phyloP scores from a whole-genome alignment of 2,113 vertebrate genomes.

The Lipophrys pholis region DNA sequence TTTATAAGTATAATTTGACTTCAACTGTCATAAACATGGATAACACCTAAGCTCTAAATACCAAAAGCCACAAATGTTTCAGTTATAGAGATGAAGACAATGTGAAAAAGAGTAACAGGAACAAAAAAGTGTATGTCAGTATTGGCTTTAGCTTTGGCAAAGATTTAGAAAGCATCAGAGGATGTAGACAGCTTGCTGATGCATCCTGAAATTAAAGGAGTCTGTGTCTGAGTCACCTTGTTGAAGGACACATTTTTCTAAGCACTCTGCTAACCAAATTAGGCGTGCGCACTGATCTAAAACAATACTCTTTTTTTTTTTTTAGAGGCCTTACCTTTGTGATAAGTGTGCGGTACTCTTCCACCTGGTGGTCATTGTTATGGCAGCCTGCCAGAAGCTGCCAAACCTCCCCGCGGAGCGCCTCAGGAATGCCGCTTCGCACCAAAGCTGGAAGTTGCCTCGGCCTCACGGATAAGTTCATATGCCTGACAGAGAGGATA shows the following conservation, averaged over 20 bases:
- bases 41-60: not conserved
- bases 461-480: slow-evolving; percentile 94
- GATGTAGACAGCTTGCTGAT: not conserved
- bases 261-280: slow-evolving; percentile 5
- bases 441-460: slow-evolving; percentile 91
- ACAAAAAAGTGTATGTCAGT: not conserved
- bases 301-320: not conserved
- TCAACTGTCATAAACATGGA: slow-evolving; percentile 18
- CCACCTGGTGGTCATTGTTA: slow-evolving; percentile 96
- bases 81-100: not conserved
- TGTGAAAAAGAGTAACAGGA: not conserved
- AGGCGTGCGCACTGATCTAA: not conserved
- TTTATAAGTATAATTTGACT: slow-evolving; percentile 7
- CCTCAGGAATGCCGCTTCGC: slow-evolving; percentile 95
- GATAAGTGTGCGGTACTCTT: slow-evolving; percentile 98
- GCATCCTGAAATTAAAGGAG: not conserved
- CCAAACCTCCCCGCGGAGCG: slow-evolving; percentile 97
- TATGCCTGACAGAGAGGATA: slow-evolving; percentile 85
- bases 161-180: slow-evolving; percentile 8
- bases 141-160: not conserved
- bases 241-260: not conserved
- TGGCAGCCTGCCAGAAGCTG: slow-evolving; percentile 98
- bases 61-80: slow-evolving; percentile 1
- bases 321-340: slow-evolving; percentile 89
- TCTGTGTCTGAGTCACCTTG: not conserved